Base-by-base conservation (phyloP, 1,140 invertebrate species). In the Oscheius sp. region DNA sequence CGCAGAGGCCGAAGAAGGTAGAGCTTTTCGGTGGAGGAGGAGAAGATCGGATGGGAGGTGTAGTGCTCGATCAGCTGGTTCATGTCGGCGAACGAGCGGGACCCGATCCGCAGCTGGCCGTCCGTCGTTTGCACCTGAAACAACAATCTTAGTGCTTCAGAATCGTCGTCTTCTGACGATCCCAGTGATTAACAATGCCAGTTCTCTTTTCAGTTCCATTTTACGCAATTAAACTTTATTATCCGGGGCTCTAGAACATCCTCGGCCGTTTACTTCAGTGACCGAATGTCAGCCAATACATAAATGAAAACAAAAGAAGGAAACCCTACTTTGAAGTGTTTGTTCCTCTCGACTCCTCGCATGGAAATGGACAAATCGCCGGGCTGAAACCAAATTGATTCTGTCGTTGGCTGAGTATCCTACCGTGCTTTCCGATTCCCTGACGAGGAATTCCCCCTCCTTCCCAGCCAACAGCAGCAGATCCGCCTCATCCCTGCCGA, bases 51-150 rank as follows among this genome's bases (percentile, higher is more conserved):
- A 76, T 95, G 93, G 84, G 92, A 91, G 87, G 95, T 95, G 87
- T 99, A 99, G 87, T 99, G 95, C 83, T 95, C 92, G 77, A 99
- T 94, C 74, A 99, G 88, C 85, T 96, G 94, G 85, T 98, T 94
- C 80, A 99, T 87, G 55, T 92, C 92, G 77, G 92, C 90, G 87
- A 99, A 99, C 87, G 93, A 94, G 81, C 96, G 91, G 87, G 97
- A 94, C 46, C 96, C 96, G 85, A 99, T 99, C 45, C 75, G 78
- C 31, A 82, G 80, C 85, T 93, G 94, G 85, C 94, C 97, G 66
- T 93, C 89, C 32, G 90, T 90, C 76, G 92, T 92, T 86, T 96
- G 93, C 52, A 97, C 93, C 84, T 96, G 94, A 35, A 65, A n/a
- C n/a, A n/a, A n/a, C 23, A 55, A 10, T 3, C 7, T n/a, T n/a